Percentiles rank a stretch among this genome's conserved stretches.
phyloP scores from a whole-genome alignment of 2,113 vertebrate genomes.

The Larimichthys crocea region DNA sequence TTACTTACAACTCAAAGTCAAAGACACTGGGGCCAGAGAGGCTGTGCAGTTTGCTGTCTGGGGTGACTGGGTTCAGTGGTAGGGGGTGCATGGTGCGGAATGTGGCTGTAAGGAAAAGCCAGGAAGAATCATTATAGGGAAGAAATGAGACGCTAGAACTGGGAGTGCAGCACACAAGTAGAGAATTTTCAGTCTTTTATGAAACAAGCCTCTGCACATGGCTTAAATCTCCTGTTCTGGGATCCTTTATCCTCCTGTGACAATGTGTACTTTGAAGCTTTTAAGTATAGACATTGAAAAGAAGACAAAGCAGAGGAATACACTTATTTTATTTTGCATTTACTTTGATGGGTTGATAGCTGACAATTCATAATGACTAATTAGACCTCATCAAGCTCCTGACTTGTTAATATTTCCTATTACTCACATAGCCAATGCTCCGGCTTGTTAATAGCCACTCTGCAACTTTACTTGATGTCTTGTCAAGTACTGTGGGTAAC shows the following conservation, averaged over 20 bases:
- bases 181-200: conserved; percentile 46
- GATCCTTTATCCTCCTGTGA: conserved; percentile 36
- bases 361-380: background rate
- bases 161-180: conserved; percentile 44
- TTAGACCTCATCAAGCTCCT: no score
- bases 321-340: background rate
- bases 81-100: conserved; percentile 72
- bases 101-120: conserved; percentile 77
- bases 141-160: conserved; percentile 67
- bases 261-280: conserved; percentile 17
- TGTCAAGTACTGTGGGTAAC: background rate
- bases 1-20: conserved; percentile 69
- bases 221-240: conserved; percentile 41
- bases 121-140: conserved; percentile 74
- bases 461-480: background rate
- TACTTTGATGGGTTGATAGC: background rate
- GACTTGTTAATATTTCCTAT: background rate
- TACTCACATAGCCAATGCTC: background rate
- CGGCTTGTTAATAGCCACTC: background rate
- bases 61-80: conserved; percentile 79
- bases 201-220: conserved; percentile 46
- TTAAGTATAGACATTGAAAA: background rate
- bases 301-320: background rate
- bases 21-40: conserved; percentile 60
- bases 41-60: conserved; percentile 67